Evolutionary conservation across 2,888 invertebrate species (phyloP).

Genomic region (Shargacucullia verbasci): DNA sequence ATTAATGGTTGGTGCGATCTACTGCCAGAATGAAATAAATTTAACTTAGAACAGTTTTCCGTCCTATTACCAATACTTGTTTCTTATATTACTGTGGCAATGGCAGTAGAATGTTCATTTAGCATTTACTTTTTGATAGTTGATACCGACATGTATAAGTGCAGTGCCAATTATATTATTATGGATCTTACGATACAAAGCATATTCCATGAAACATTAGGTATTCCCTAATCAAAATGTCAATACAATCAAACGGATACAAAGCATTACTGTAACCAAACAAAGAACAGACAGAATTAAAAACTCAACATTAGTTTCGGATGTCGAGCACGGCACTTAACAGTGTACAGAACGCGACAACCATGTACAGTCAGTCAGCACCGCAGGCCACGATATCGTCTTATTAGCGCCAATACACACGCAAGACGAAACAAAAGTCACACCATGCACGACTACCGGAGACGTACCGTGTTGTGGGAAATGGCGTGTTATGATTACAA

Average conservation of each 20-base stretch:
- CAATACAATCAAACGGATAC: no score
- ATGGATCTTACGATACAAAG: no score
- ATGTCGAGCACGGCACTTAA: neutral
- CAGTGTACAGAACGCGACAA: neutral
- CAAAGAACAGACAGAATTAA: neutral
- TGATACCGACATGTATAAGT: no score
- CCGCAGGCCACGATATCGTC: no score
- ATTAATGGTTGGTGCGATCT: neutral
- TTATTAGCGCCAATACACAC: neutral
- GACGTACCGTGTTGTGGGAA: conserved; percentile 1
- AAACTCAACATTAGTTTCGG: neutral
- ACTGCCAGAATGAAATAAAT: neutral
- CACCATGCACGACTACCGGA: neutral
- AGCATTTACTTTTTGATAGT: no score
- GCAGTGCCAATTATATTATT: no score
- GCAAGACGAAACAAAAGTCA: neutral
- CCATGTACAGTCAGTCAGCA: neutral
- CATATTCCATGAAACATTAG: no score
- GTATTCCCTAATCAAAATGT: no score
- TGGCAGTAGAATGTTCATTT: no score
- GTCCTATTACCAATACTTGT: no score
- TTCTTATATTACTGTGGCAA: no score
- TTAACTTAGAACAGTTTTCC: neutral
- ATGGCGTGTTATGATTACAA: conserved; percentile 1
- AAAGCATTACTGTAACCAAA: neutral